Conservation (phyloP, 2,113 vertebrate species). For the Cairina moschata region DNA sequence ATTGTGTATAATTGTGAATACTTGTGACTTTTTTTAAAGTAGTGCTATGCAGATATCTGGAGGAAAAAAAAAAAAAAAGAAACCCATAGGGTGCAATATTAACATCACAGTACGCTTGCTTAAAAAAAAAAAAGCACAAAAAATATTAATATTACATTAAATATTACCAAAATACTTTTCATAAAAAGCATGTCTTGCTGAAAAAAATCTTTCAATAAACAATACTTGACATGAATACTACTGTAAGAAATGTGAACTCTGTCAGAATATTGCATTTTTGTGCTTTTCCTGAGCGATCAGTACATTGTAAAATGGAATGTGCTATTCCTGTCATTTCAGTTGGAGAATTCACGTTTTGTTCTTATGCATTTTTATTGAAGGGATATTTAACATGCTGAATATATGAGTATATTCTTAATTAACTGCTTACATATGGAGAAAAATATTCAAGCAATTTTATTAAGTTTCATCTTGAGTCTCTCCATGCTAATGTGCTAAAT, state of each 20-base stretch:
- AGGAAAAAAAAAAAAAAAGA: not conserved
- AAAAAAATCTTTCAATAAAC: not conserved
- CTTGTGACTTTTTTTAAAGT: not conserved
- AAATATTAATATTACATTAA: not conserved
- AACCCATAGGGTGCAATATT: not conserved
- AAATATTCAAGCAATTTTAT: not conserved
- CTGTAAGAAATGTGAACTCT: not conserved
- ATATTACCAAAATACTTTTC: not conserved
- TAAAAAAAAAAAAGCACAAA: not conserved
- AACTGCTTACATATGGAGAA: rapidly evolving
- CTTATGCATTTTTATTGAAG: not conserved
- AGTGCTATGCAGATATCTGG: not conserved
- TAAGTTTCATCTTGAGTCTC: rapidly evolving
- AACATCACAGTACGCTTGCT: not conserved
- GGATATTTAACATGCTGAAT: not conserved
- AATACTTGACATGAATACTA: not conserved
- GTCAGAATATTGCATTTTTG: not conserved
- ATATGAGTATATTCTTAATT: not conserved
- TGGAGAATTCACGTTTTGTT: not conserved
- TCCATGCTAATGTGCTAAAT: rapidly evolving
- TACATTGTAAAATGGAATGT: not conserved
- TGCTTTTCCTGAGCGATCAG: not conserved
- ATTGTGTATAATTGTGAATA: not conserved
- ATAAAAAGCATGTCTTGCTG: not conserved
- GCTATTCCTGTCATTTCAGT: not conserved